Evolutionary conservation across 2,888 invertebrate genomes (phyloP).

Genomic region (Phragmatobia fuliginosa): DNA sequence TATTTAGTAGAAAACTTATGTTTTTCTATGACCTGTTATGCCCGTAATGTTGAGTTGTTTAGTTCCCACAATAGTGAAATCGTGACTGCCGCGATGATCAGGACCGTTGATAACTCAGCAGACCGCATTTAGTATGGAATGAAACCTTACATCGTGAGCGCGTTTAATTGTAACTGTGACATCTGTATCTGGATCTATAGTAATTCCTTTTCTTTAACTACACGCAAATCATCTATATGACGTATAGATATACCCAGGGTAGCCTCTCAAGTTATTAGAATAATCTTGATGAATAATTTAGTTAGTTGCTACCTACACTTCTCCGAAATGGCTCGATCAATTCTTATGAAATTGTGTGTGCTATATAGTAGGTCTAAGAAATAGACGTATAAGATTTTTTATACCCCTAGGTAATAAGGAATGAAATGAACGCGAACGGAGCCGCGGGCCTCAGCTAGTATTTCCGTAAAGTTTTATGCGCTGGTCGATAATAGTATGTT

Average conservation of each 20-base stretch:
- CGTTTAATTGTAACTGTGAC: constrained; percentile 72
- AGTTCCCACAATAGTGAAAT: constrained; percentile 77
- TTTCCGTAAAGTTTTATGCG: neutral
- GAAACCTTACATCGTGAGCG: constrained; percentile 67
- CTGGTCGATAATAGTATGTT: neutral
- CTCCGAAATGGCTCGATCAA: no score
- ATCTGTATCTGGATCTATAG: constrained; percentile 52
- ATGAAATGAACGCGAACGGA: no score
- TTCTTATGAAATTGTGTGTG: no score
- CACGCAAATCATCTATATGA: constrained; percentile 10
- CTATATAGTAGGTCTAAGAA: no score
- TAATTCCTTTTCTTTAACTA: constrained; percentile 37
- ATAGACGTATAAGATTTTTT: no score
- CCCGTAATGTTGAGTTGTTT: constrained; percentile 56
- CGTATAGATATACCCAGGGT: neutral
- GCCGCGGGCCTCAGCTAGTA: no score
- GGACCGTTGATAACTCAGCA: constrained; percentile 71
- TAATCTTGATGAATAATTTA: no score
- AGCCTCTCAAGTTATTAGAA: neutral
- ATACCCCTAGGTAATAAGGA: no score
- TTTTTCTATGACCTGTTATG: constrained; percentile 55
- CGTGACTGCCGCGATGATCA: constrained; percentile 78
- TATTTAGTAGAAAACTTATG: constrained; percentile 35
- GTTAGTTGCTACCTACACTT: no score
- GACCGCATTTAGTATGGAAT: constrained; percentile 62